phyloP scores from a whole-genome alignment of 2,797 vertebrate genomes.

The Euphonia xanthogaster region DNA sequence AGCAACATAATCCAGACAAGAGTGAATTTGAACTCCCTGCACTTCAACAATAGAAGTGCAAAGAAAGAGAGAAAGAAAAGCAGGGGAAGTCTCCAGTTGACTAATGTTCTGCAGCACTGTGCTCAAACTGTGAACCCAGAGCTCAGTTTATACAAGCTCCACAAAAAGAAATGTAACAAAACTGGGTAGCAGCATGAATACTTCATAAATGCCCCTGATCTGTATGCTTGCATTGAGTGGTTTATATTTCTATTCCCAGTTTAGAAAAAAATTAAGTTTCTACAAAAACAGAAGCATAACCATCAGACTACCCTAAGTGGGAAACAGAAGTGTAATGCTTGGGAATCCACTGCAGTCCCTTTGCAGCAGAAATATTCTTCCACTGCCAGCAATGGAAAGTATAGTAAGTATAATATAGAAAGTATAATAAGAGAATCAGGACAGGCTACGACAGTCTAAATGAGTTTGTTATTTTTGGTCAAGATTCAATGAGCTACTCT shows the following conservation, averaged over 20 bases:
- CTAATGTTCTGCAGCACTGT: background rate
- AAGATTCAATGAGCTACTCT: background rate
- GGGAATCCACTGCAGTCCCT: background rate
- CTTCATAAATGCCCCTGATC: background rate
- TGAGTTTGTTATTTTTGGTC: background rate
- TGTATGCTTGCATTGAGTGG: background rate
- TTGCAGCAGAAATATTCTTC: background rate
- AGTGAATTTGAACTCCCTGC: background rate
- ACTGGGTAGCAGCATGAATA: conserved; percentile 45
- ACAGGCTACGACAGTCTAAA: background rate
- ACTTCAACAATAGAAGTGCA: background rate
- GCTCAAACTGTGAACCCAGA: background rate
- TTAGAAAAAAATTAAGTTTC: background rate
- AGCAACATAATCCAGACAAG: background rate
- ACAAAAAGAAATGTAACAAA: conserved; percentile 29
- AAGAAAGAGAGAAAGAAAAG: background rate
- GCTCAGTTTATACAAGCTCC: background rate
- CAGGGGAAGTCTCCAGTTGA: background rate
- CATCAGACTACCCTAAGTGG: background rate
- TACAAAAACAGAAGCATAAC: background rate
- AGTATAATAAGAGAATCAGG: background rate
- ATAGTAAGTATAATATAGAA: background rate
- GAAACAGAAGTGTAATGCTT: background rate
- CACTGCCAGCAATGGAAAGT: conserved; percentile 35
- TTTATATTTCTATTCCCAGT: background rate